Percentiles rank a stretch among this genome's conserved stretches.
phyloP scores from a whole-genome alignment of 2,797 vertebrate genomes.

The Euphonia xanthogaster region DNA sequence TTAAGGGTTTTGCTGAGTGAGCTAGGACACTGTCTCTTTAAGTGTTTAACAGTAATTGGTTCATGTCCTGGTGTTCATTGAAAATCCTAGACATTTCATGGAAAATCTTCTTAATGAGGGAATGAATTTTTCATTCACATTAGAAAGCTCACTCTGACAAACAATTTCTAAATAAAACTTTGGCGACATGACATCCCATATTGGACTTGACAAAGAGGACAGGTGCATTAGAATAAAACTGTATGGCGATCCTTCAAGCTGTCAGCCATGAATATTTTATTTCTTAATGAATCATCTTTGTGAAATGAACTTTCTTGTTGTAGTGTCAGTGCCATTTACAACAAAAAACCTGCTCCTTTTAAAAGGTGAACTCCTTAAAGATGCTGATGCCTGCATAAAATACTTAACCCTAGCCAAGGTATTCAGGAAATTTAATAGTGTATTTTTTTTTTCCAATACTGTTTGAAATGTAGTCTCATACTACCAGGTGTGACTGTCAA shows the following conservation, averaged over 20 bases:
- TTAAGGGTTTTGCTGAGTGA: slow-evolving; percentile 78
- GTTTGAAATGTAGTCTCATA: slow-evolving; percentile 28
- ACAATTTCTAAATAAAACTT: slow-evolving; percentile 93
- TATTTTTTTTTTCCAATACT: neutral
- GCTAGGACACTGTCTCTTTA: slow-evolving; percentile 80
- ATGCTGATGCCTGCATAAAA: slow-evolving; percentile 77
- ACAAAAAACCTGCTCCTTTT: slow-evolving; percentile 80
- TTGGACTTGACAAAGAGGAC: slow-evolving; percentile 99
- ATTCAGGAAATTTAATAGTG: slow-evolving; percentile 23
- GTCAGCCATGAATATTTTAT: slow-evolving; percentile 96
- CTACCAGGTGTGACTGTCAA: neutral
- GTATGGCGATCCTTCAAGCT: slow-evolving; percentile 95
- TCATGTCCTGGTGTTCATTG: slow-evolving; percentile 86
- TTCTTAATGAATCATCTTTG: slow-evolving; percentile 92
- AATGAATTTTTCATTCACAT: slow-evolving; percentile 93
- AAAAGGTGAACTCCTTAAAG: slow-evolving; percentile 77
- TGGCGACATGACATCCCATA: slow-evolving; percentile 89
- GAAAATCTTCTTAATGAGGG: slow-evolving; percentile 86
- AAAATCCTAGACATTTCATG: slow-evolving; percentile 89
- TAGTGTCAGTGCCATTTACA: slow-evolving; percentile 84
- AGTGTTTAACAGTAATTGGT: slow-evolving; percentile 91
- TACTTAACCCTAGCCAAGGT: slow-evolving; percentile 69
- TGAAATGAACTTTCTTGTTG: slow-evolving; percentile 88
- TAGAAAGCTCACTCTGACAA: slow-evolving; percentile 86
- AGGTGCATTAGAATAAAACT: slow-evolving; percentile 98